Base-by-base conservation (phyloP, 2,113 vertebrate genomes). In the Zonotrichia leucophrys region DNA sequence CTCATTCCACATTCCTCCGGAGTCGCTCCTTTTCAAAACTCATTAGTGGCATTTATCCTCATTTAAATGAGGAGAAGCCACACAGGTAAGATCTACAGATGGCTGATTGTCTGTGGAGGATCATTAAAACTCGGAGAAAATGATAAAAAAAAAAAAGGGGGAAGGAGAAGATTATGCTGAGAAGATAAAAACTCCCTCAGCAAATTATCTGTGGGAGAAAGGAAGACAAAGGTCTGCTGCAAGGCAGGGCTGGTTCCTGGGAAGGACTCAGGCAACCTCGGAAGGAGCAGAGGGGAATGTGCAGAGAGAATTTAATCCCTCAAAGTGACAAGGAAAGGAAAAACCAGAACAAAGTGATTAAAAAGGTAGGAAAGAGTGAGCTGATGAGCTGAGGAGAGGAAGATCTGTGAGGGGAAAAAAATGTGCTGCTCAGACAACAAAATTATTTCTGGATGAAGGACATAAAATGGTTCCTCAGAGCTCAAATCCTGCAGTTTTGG, bases 1-100 rank as follows among this genome's bases (percentile, higher is more conserved):
- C 82, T 97, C 94, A 97, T 97, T 97, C 90, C 83, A 72, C 37
- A 96, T 95, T 95, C 95, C 92, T 31, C 16, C 0, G 0, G 73
- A 95, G 90, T 1, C 1, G 2, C 73, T 72, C 66, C 91, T 87
- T 97, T 94, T 97, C 94, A 94, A 93, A 96, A 95, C 92, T 92
- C 95, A 94, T 95, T 93, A 97, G 85, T 80, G 67, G 83, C 91
- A 93, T 96, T 97, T 97, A 95, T 93, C 85, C 74, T 93, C 90
- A 92, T 96, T 94, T 85, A 77, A 94, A 95, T 95, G 94, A 96
- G 78, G 87, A 92, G 91, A 93, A 92, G 67, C 59, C 83, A 42
- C 17, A 10, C 44, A 97, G 94, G 97, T 96, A 90, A 91, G 69
- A 86, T 74, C 81, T 66, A 50, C 90, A 95, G 95, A 96, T 96